phyloP scores from a whole-genome alignment of 2,113 vertebrate species.

The Sitta europaea region DNA sequence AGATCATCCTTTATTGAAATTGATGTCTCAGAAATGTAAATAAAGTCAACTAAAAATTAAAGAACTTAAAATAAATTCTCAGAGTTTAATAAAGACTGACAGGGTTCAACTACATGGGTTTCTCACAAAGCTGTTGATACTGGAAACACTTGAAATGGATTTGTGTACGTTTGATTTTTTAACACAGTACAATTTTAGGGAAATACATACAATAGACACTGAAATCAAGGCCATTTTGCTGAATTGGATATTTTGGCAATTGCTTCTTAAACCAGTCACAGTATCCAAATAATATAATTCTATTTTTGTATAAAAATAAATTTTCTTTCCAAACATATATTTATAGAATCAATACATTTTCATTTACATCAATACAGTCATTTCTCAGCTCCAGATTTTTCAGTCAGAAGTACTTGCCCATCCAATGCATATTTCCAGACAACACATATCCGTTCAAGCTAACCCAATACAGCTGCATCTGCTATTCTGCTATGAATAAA shows the following conservation, averaged over 20 bases:
- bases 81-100: not conserved
- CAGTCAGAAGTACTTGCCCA: not conserved
- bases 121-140: not conserved
- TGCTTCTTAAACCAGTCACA: not conserved
- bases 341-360: not conserved
- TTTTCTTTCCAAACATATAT: not conserved
- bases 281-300: not conserved
- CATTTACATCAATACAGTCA: not conserved
- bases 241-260: not conserved
- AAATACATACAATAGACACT: not conserved
- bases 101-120: not conserved
- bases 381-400: not conserved
- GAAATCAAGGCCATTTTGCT: not conserved
- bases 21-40: not conserved
- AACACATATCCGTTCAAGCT: not conserved
- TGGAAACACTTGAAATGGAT: not conserved
- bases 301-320: not conserved
- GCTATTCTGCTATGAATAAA: constrained; percentile 15
- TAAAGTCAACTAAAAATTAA: not conserved
- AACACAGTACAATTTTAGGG: not conserved
- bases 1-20: not conserved
- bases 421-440: not conserved
- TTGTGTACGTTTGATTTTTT: not conserved
- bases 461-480: not conserved
- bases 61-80: not conserved